Evolutionary conservation across 2,797 vertebrate species (phyloP).

Genomic region (Oreochromis mossambicus): DNA sequence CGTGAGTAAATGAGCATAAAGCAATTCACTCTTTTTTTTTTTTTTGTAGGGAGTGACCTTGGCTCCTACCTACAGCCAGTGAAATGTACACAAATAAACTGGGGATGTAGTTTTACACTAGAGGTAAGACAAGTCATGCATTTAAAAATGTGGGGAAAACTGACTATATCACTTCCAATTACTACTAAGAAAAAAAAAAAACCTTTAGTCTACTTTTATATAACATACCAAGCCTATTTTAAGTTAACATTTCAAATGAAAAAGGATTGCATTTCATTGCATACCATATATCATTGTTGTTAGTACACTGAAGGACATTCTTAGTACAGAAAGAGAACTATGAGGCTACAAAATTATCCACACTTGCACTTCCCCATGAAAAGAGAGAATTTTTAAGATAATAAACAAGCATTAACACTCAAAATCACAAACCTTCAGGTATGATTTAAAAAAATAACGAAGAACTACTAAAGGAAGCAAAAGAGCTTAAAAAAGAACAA

Average conservation of each 20-base stretch:
- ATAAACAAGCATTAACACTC: background rate
- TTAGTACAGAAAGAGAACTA: background rate
- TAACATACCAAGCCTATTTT: background rate
- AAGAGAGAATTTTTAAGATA: too few relatives aligned
- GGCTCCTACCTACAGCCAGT: background rate
- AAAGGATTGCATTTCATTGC: background rate
- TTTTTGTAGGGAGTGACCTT: background rate
- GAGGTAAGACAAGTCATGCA: background rate
- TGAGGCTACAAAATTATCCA: background rate
- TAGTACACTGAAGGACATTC: background rate
- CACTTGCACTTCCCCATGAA: background rate
- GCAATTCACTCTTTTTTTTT: background rate
- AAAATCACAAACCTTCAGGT: too few relatives aligned
- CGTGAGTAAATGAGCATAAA: background rate
- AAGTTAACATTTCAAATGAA: background rate
- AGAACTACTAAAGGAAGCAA: background rate
- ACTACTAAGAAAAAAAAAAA: too few relatives aligned
- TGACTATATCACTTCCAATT: background rate
- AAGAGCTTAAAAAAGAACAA: background rate
- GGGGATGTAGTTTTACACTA: background rate
- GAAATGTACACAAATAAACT: background rate
- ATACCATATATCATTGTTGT: background rate
- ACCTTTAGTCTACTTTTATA: background rate
- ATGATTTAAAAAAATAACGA: background rate
- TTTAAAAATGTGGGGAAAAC: background rate